Evolutionary conservation across 2,797 vertebrate species (phyloP).

Genomic region (Oreonectes daqikongensis): DNA sequence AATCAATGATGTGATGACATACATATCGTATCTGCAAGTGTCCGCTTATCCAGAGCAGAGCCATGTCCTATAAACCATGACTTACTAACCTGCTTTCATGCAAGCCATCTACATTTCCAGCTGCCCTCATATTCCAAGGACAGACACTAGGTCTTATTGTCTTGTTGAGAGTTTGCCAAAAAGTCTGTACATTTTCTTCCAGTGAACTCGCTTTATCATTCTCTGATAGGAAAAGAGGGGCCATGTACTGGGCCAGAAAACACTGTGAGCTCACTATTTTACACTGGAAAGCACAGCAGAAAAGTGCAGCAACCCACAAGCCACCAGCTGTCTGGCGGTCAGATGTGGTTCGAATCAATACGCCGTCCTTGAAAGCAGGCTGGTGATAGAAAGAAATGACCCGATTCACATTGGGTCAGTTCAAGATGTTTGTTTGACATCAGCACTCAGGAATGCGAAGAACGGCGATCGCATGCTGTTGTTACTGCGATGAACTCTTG

Average conservation of each 20-base stretch:
- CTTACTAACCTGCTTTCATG: slow-evolving; percentile 59
- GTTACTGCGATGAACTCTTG: slow-evolving; percentile 79
- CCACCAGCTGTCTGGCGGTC: slow-evolving; percentile 6
- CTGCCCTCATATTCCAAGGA: slow-evolving; percentile 65
- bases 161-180: slow-evolving; percentile 59
- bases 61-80: slow-evolving; percentile 70
- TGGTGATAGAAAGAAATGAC: background rate
- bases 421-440: slow-evolving; percentile 57
- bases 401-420: slow-evolving; percentile 30
- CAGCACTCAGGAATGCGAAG: slow-evolving; percentile 74
- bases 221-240: slow-evolving; percentile 59
- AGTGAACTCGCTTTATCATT: slow-evolving; percentile 61
- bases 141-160: slow-evolving; percentile 61
- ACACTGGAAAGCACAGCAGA: slow-evolving; percentile 35
- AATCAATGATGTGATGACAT: slow-evolving; percentile 61
- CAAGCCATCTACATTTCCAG: slow-evolving; percentile 68
- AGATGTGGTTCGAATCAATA: slow-evolving; percentile 2
- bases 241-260: slow-evolving; percentile 57
- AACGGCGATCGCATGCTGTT: slow-evolving; percentile 71
- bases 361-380: background rate
- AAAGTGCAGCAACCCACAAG: slow-evolving; percentile 14
- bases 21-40: slow-evolving; percentile 63
- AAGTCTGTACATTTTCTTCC: slow-evolving; percentile 65
- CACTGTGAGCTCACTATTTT: slow-evolving; percentile 52
- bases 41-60: slow-evolving; percentile 67